Percentiles rank a stretch among this genome's conserved stretches.
phyloP scores from a whole-genome alignment of 2,888 invertebrate species.

The Eueremaeus valkanovi region DNA sequence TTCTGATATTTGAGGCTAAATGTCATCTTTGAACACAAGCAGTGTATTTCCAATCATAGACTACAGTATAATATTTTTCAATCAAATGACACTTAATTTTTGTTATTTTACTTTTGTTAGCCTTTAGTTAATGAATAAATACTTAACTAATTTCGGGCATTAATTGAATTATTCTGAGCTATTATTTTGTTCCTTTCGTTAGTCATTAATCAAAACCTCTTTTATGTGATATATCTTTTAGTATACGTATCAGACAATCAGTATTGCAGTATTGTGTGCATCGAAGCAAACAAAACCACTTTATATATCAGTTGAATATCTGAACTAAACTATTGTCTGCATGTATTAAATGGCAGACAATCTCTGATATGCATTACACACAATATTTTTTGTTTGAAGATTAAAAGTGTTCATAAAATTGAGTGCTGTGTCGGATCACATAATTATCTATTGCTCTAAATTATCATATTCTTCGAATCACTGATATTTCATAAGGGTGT shows the following conservation, averaged over 20 bases:
- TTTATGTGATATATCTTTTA: background rate
- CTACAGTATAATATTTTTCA: too few species aligned
- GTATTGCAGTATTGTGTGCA: background rate
- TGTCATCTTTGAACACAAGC: background rate
- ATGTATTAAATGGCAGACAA: constrained; percentile 10
- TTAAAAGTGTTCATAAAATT: background rate
- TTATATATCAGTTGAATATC: background rate
- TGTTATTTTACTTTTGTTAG: background rate
- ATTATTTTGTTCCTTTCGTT: background rate
- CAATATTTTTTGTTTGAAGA: background rate
- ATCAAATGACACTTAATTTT: too few species aligned
- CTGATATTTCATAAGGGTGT: constrained; percentile 25
- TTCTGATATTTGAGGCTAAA: background rate
- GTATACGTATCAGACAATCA: background rate
- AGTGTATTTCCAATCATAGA: background rate
- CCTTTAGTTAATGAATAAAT: background rate
- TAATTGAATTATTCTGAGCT: background rate
- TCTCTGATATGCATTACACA: background rate
- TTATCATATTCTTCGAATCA: background rate
- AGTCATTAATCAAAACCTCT: background rate
- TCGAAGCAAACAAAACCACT: constrained; percentile 5
- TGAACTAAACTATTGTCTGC: constrained; percentile 2
- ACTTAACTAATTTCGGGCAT: background rate
- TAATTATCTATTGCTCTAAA: constrained; percentile 13
- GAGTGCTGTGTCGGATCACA: background rate